Conservation (phyloP, 2,113 vertebrate species). For the Platysternon megacephalum region DNA sequence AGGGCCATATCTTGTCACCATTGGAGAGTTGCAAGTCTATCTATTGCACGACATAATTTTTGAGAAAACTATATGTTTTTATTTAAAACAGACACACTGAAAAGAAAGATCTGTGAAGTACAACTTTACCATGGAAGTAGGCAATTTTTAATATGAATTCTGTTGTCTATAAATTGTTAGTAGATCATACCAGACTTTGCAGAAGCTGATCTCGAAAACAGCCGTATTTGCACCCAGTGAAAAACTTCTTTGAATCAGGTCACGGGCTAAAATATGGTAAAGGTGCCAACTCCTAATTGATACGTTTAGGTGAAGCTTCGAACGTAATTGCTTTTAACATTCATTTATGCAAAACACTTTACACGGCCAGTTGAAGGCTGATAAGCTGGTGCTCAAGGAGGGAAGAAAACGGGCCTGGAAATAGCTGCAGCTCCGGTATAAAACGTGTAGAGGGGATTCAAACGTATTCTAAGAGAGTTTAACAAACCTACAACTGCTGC, state of each 20-base stretch:
- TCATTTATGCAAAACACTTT: conserved; percentile 50
- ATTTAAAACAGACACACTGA: background rate
- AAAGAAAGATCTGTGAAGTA: background rate
- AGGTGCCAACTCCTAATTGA: conserved; percentile 53
- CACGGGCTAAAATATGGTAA: background rate
- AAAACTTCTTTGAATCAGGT: background rate
- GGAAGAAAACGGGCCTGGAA: background rate
- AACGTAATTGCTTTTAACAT: conserved; percentile 27
- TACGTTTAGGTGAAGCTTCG: conserved; percentile 47
- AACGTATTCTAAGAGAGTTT: background rate
- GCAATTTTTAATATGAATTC: background rate
- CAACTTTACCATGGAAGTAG: background rate
- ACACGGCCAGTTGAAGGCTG: background rate
- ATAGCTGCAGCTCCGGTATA: background rate
- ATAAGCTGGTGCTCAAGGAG: background rate
- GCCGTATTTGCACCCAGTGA: background rate
- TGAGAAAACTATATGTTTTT: background rate
- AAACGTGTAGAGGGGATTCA: background rate
- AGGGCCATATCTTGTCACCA: conserved; percentile 44
- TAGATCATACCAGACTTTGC: background rate
- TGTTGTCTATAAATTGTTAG: background rate
- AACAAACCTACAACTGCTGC: background rate
- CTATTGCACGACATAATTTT: conserved; percentile 49
- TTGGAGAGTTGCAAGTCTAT: background rate
- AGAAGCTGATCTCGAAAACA: background rate